A percentile compares a stretch with the other conserved stretches of the same genome.
Evolutionary conservation across 2,797 vertebrate genomes (phyloP).

Genomic region (Gila robusta): DNA sequence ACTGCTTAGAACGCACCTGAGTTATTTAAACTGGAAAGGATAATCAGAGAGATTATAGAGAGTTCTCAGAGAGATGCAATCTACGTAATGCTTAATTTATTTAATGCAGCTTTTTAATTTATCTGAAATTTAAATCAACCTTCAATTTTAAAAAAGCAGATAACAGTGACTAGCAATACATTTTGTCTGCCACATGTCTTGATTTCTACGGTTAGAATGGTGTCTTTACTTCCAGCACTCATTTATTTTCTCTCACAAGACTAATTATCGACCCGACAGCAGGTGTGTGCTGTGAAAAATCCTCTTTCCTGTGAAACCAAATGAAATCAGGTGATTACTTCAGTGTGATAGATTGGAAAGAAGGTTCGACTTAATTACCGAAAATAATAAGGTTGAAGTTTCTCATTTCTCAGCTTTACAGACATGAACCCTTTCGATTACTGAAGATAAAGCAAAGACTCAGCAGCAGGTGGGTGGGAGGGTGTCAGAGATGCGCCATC

Average conservation of each 20-base stretch:
- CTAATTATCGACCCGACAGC: constrained; percentile 45
- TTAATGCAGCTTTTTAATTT: constrained; percentile 10
- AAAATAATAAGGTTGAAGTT: neutral
- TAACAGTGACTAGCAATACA: neutral
- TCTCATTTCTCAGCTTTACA: constrained; percentile 16
- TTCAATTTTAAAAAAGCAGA: neutral
- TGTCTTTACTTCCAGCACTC: neutral
- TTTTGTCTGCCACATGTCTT: neutral
- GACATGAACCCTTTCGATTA: constrained; percentile 1
- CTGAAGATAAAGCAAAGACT: constrained; percentile 13
- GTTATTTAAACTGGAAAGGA: neutral
- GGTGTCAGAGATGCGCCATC: neutral
- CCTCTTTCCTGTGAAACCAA: constrained; percentile 28
- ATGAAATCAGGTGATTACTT: constrained; percentile 37
- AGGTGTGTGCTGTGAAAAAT: constrained; percentile 44
- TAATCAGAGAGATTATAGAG: constrained; percentile 31
- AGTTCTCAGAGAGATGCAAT: too few relatives aligned
- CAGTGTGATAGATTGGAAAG: constrained; percentile 15
- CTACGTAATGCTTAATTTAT: constrained; percentile 21
- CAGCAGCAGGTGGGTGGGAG: constrained; percentile 32
- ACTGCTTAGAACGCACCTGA: neutral
- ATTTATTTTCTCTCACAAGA: constrained; percentile 27
- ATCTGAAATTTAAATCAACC: neutral
- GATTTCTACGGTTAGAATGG: neutral
- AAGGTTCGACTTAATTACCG: neutral